A percentile compares a stretch with the other conserved stretches of the same genome.
Conservation (phyloP, 2,113 vertebrate species). For the rabbit (Oryctolagus cuniculus) region DNA sequence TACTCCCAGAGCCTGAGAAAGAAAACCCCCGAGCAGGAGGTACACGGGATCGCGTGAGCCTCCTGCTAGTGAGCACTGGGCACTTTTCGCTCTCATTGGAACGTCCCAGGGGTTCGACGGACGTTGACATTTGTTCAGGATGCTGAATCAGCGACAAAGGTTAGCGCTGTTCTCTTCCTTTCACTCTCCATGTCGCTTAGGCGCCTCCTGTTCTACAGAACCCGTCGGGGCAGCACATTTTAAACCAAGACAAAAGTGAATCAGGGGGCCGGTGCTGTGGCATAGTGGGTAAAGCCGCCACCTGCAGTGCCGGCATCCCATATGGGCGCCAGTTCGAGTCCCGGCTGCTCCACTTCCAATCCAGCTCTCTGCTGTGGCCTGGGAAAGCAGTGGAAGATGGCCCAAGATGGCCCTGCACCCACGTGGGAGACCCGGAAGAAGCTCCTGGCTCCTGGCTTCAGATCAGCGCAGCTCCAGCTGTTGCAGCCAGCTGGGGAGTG, state of each 20-base stretch:
- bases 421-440: too few relatives aligned
- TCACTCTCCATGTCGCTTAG: not conserved
- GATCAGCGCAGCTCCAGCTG: too few relatives aligned
- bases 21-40: not conserved
- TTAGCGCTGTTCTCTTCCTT: not conserved
- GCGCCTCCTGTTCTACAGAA: not conserved
- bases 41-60: not conserved
- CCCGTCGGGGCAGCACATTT: not conserved
- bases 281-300: too few relatives aligned
- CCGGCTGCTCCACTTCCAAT: too few relatives aligned
- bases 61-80: not conserved
- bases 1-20: not conserved
- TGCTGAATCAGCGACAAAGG: not conserved
- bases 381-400: too few relatives aligned
- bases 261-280: too few relatives aligned
- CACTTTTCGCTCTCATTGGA: not conserved
- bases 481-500: too few relatives aligned
- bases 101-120: not conserved
- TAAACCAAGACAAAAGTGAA: constrained; percentile 11
- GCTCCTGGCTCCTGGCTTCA: too few relatives aligned
- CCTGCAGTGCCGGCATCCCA: too few relatives aligned
- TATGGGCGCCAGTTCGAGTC: too few relatives aligned
- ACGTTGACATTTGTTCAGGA: not conserved
- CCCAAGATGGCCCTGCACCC: too few relatives aligned
- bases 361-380: too few relatives aligned